A percentile compares a stretch with the other conserved stretches of the same genome.
Evolutionary conservation across 2,797 vertebrate genomes (phyloP).

Genomic region (Sebastes glaucus): DNA sequence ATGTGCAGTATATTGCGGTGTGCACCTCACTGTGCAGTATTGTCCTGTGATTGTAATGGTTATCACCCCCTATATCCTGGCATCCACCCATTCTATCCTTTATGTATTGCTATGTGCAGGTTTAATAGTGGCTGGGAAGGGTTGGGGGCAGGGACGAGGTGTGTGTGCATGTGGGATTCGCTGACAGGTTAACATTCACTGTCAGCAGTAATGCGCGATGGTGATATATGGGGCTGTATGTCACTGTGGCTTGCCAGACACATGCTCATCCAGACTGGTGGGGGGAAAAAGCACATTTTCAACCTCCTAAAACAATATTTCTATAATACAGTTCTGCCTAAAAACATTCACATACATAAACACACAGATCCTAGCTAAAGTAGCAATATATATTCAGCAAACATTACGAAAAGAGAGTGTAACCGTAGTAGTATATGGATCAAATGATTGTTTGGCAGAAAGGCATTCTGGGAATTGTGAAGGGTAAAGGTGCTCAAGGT

Average conservation of each 20-base stretch:
- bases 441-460: not conserved
- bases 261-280: constrained; percentile 12
- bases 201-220: constrained; percentile 70
- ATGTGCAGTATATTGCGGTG: constrained; percentile 51
- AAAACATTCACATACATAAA: not conserved
- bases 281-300: not conserved
- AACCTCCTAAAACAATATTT: constrained; percentile 18
- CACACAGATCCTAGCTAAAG: not conserved
- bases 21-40: constrained; percentile 52
- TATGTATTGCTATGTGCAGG: constrained; percentile 44
- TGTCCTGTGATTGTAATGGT: constrained; percentile 60
- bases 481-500: not conserved
- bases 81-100: constrained; percentile 42
- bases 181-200: constrained; percentile 74
- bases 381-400: constrained; percentile 14
- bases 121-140: constrained; percentile 42
- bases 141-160: constrained; percentile 39
- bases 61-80: constrained; percentile 43
- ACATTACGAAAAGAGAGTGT: not conserved
- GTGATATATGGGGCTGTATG: constrained; percentile 65
- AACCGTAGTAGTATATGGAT: not conserved
- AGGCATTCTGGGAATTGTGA: not conserved
- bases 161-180: constrained; percentile 35
- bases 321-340: not conserved
- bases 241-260: constrained; percentile 52